Evolutionary conservation across 2,888 invertebrate genomes (phyloP).

Genomic region (Drosophila kokeensis): DNA sequence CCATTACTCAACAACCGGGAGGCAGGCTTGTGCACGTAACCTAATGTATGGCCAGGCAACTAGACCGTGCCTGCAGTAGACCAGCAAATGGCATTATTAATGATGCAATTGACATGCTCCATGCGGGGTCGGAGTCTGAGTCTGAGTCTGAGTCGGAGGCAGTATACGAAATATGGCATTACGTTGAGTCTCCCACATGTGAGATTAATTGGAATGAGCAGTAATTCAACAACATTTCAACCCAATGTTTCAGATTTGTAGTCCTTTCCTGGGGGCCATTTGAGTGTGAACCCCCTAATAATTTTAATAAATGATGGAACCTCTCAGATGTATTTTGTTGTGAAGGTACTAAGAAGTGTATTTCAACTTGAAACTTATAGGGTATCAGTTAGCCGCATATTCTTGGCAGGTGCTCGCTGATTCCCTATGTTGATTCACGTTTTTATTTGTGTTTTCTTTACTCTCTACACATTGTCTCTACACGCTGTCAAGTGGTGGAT

Average conservation of each 20-base stretch:
- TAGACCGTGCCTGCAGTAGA: conserved; percentile 10
- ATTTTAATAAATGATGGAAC: not conserved
- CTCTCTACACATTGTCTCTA: conserved; percentile 18
- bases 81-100: conserved; percentile 69
- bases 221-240: conserved; percentile 30
- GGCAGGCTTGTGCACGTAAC: conserved; percentile 39
- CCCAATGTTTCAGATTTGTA: conserved; percentile 40
- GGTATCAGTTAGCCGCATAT: conserved; percentile 1
- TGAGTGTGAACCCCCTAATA: not conserved
- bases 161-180: conserved; percentile 50
- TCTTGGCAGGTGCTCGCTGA: not conserved
- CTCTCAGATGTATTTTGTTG: not conserved
- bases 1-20: conserved; percentile 52
- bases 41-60: conserved; percentile 34
- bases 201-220: conserved; percentile 6
- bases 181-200: conserved; percentile 22
- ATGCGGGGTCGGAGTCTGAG: conserved; percentile 13
- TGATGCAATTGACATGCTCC: conserved; percentile 74
- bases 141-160: not conserved
- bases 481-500: not conserved
- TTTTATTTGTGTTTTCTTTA: conserved; percentile 5
- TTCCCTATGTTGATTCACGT: not conserved
- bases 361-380: not conserved
- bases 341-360: too few species aligned
- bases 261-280: not conserved